These are phyloP conservation scores for Hyperoplus immaculatus DNA, from an alignment of 2,797 vertebrate genomes.

Conservation along the genomic window DNA sequence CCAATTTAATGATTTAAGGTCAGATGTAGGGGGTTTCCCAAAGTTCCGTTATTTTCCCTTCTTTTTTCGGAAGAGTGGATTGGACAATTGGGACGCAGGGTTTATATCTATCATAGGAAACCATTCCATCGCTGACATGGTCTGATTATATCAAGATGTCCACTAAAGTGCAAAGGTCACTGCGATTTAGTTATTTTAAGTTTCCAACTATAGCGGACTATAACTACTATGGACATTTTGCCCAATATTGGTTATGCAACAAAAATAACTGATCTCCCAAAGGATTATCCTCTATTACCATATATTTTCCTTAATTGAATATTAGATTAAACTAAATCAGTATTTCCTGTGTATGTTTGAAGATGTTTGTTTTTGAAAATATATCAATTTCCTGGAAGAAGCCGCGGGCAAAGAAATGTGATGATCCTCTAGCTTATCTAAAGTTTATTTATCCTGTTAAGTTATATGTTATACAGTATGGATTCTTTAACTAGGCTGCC, in stretches of 20 bases:
- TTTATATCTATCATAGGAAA: slow-evolving; percentile 56
- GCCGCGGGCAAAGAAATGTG: slow-evolving; percentile 8
- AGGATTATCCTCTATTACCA: slow-evolving; percentile 17
- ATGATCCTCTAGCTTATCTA: slow-evolving; percentile 28
- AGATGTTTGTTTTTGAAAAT: slow-evolving; percentile 60
- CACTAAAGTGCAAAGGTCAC: slow-evolving; percentile 27
- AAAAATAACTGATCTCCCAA: slow-evolving; percentile 27
- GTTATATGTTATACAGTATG: slow-evolving; percentile 1
- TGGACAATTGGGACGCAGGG: slow-evolving; percentile 54
- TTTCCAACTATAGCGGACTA: background rate
- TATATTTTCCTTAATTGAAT: slow-evolving; percentile 34
- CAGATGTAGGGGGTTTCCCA: slow-evolving; percentile 51
- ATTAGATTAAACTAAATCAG: slow-evolving; percentile 37
- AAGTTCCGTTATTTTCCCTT: background rate
- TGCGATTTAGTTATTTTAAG: slow-evolving; percentile 21
- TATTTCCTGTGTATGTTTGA: slow-evolving; percentile 56
- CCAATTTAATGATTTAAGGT: slow-evolving; percentile 24
- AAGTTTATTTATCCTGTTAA: slow-evolving; percentile 9
- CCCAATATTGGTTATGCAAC: slow-evolving; percentile 7
- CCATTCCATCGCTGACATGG: slow-evolving; percentile 71
- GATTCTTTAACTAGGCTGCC: slow-evolving; percentile 12
- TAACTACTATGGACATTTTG: slow-evolving; percentile 16
- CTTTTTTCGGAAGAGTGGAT: slow-evolving; percentile 22
- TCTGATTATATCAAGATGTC: slow-evolving; percentile 57
- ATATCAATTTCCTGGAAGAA: slow-evolving; percentile 43